Conservation (phyloP, 2,113 vertebrate species). For the Tor tambroides region DNA sequence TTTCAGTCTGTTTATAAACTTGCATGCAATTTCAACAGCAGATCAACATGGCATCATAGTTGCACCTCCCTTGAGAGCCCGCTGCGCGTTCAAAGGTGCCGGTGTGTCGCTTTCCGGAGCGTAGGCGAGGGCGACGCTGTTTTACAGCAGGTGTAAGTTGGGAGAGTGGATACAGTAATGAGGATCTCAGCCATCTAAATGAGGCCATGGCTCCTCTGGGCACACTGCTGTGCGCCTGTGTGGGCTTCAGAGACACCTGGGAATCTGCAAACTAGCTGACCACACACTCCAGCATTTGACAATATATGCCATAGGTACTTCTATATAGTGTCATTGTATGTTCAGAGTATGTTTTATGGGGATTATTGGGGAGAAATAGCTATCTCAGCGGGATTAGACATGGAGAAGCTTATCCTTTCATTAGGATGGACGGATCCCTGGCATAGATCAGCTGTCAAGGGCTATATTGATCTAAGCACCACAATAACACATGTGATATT, state of each 20-base stretch:
- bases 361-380: conserved; percentile 23
- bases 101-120: conserved; percentile 58
- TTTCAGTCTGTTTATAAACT: conserved; percentile 32
- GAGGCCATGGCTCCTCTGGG: conserved; percentile 60
- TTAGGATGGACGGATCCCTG: background rate
- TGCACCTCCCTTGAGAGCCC: background rate
- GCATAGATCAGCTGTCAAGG: conserved; percentile 7
- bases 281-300: conserved; percentile 29
- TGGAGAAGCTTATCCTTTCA: background rate
- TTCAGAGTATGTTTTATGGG: background rate
- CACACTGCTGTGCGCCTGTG: conserved; percentile 43
- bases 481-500: background rate
- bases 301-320: conserved; percentile 9
- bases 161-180: conserved; percentile 70
- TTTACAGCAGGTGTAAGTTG: conserved; percentile 68
- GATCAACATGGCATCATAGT: background rate
- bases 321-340: background rate
- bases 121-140: conserved; percentile 63
- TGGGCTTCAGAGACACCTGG: conserved; percentile 59
- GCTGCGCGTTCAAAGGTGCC: conserved; percentile 54
- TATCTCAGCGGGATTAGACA: conserved; percentile 4
- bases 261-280: conserved; percentile 38
- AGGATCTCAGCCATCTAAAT: conserved; percentile 67
- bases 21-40: conserved; percentile 7
- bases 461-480: background rate